Conservation (phyloP, 2,797 vertebrate species). For the Lindbergichthys nudifrons region DNA sequence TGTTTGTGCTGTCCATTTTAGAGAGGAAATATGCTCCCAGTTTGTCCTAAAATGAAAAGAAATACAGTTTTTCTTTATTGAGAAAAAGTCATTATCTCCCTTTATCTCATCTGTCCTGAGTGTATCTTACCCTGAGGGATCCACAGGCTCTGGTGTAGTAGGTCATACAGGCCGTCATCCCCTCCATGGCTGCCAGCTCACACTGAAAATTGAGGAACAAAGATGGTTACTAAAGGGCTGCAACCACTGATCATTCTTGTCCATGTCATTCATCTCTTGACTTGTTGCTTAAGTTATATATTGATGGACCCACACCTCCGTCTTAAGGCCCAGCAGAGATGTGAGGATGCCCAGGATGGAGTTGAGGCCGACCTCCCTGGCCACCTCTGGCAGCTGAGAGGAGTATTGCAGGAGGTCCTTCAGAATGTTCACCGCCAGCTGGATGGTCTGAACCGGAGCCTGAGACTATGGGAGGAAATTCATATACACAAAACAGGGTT, state of each 20-base stretch:
- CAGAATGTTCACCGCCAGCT: constrained; percentile 87
- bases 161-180: constrained; percentile 91
- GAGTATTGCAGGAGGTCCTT: constrained; percentile 90
- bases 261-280: too few species aligned
- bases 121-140: constrained; percentile 85
- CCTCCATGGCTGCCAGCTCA: constrained; percentile 88
- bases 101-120: not conserved
- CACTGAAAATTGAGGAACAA: constrained; percentile 51
- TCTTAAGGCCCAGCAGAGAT: constrained; percentile 90
- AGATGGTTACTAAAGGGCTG: not conserved
- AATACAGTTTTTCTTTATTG: not conserved
- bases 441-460: constrained; percentile 88
- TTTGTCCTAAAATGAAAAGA: constrained; percentile 85
- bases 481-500: too few species aligned
- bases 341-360: constrained; percentile 91
- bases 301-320: constrained; percentile 82
- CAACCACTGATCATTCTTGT: not conserved
- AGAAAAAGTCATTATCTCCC: not conserved
- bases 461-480: constrained; percentile 82
- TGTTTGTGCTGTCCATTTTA: constrained; percentile 87
- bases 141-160: constrained; percentile 92
- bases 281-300: not conserved
- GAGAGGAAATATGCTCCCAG: constrained; percentile 90
- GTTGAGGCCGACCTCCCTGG: constrained; percentile 91
- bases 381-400: constrained; percentile 87